Evolutionary conservation across 1,140 invertebrate genomes (phyloP), one percentile per base, ranked within the genome.

Genomic region (Aphelinus atriplicis): DNA sequence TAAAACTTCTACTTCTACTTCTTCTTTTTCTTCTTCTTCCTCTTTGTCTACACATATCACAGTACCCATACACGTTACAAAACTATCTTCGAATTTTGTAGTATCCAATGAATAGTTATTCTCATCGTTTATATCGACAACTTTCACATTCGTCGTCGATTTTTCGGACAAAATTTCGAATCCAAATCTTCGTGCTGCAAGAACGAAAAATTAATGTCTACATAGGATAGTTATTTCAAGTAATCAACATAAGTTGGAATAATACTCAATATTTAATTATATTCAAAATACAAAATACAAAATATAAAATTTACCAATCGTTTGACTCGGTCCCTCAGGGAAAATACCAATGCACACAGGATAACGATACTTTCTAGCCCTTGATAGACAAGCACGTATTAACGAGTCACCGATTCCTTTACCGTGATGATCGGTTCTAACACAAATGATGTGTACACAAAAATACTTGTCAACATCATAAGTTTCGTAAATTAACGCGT

Each of bases 351-450:
- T 61, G 26, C 79, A 80, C 3, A 68, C 53, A 26, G 65, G 63
- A 1, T 48, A 5, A 0, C 43, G 6, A 2, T 60, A 3, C n/a
- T 6, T 47, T n/a, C 60, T 66, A 9, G 69, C 61, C 55, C 67
- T 75, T 10, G 7, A 1, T 3, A 82, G 9, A 51, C 77, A 82
- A 45, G 78, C 74, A 43, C 67, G 75, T 2, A 79, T 10, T 9
- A 82, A 70, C 1, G 77, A 73, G 0, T 80, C 81, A 0, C 73
- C 81, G 48, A 82, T 57, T 47, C 78, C 80, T 9, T 57, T 66
- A 0, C 26, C 71, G 7, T 56, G 67, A 67, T 79, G 62, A 42
- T 71, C 26, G 0, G 66, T 26, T 1, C 71, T 55, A 7, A 81
- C 79, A 26, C 73, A 82, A 0, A 82, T 2, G 10, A 76, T 1